These are phyloP conservation scores for Cynoglossus semilaevis DNA, from an alignment of 2,113 vertebrate species.

Conservation along the genomic window DNA sequence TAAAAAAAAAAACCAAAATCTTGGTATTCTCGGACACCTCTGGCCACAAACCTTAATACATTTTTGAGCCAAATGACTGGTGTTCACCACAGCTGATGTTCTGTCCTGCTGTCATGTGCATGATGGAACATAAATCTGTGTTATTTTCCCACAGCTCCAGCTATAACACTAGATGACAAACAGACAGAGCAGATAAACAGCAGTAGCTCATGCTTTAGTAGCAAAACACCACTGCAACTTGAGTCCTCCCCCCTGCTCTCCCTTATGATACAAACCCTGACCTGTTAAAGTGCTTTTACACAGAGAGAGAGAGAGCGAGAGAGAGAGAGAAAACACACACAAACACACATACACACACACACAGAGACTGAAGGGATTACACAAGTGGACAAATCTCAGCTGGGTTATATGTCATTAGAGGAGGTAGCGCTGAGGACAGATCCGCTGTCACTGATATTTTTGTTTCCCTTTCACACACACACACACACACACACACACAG, in stretches of 20 bases:
- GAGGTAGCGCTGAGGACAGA: constrained; percentile 28
- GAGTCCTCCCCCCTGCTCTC: constrained; percentile 15
- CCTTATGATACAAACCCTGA: constrained; percentile 57
- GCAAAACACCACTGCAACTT: constrained; percentile 52
- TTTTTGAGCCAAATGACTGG: no score
- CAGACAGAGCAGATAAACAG: constrained; percentile 58
- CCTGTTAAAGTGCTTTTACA: constrained; percentile 70
- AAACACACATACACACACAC: no score
- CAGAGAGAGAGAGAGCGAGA: constrained; percentile 13
- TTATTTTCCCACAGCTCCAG: constrained; percentile 4
- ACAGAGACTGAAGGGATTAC: constrained; percentile 46
- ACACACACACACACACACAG: not conserved
- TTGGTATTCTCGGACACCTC: no score
- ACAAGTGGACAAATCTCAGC: constrained; percentile 57
- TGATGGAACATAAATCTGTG: constrained; percentile 1
- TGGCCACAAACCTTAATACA: no score
- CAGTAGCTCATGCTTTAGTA: not conserved
- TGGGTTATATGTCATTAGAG: constrained; percentile 45
- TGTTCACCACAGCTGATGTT: constrained; percentile 52
- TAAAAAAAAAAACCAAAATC: no score
- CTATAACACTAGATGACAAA: constrained; percentile 63
- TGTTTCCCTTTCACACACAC: constrained; percentile 24
- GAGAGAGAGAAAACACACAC: no score
- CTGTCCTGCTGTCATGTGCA: not conserved
- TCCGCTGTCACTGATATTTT: constrained; percentile 56